phyloP scores from a whole-genome alignment of 2,888 invertebrate species.

The Cremastobaeus sp. region DNA sequence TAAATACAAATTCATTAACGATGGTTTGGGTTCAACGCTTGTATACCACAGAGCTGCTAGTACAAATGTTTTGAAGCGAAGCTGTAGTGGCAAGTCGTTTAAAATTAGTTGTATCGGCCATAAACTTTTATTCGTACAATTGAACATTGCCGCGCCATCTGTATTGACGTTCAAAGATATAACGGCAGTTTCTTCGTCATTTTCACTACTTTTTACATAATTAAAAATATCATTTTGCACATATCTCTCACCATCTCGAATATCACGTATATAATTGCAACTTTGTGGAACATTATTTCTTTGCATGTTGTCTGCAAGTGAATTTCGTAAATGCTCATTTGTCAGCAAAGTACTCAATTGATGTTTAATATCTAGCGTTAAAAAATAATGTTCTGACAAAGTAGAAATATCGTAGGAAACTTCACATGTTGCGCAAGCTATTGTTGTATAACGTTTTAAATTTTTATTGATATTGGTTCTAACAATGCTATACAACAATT shows the following conservation, averaged over 20 bases:
- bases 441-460: too few relatives aligned
- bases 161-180: slow-evolving; percentile 39
- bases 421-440: too few relatives aligned
- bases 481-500: neutral
- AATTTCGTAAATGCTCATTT: neutral
- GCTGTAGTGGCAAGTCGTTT: slow-evolving; percentile 54
- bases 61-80: slow-evolving; percentile 43
- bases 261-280: too few relatives aligned
- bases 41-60: slow-evolving; percentile 53
- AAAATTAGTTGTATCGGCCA: slow-evolving; percentile 54
- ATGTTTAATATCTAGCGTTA: slow-evolving; percentile 3
- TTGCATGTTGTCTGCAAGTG: too few relatives aligned
- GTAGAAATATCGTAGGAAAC: too few relatives aligned
- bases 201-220: too few relatives aligned
- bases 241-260: slow-evolving; percentile 1
- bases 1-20: slow-evolving; percentile 56
- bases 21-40: slow-evolving; percentile 38
- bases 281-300: too few relatives aligned
- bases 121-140: slow-evolving; percentile 30
- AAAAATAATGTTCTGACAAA: slow-evolving; percentile 8
- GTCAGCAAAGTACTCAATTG: neutral
- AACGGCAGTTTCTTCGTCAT: too few relatives aligned
- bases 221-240: too few relatives aligned
- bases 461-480: neutral
- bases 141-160: slow-evolving; percentile 47